phyloP scores from a whole-genome alignment of 2,888 invertebrate species.

The Gryllus longicercus region DNA sequence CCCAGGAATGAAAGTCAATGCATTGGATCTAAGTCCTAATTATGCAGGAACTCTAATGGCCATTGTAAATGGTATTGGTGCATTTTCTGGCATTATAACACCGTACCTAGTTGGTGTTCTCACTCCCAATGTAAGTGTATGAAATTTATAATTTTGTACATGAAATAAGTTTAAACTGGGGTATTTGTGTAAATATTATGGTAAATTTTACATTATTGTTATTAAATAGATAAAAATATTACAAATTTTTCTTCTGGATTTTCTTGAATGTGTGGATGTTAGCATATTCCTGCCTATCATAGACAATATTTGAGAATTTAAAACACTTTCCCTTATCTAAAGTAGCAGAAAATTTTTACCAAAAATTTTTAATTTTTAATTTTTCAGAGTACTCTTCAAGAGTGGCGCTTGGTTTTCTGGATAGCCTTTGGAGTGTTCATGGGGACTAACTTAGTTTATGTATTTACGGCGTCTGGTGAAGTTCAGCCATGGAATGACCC shows the following conservation, averaged over 20 bases:
- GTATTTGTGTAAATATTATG: too few relatives aligned
- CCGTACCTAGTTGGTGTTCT: slow-evolving; percentile 64
- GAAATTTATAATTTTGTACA: not conserved
- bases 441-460: slow-evolving; percentile 64
- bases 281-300: too few relatives aligned
- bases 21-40: slow-evolving; percentile 63
- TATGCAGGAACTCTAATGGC: slow-evolving; percentile 67
- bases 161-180: too few relatives aligned
- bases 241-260: too few relatives aligned
- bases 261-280: too few relatives aligned
- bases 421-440: slow-evolving; percentile 67
- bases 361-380: not conserved
- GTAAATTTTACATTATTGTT: too few relatives aligned
- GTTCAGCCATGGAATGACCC: slow-evolving; percentile 73
- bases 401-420: slow-evolving; percentile 81
- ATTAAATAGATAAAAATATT: too few relatives aligned
- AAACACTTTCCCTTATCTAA: not conserved
- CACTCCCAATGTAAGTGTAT: slow-evolving; percentile 59
- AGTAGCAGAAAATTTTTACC: too few relatives aligned
- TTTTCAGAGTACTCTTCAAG: slow-evolving; percentile 47
- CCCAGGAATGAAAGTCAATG: slow-evolving; percentile 68
- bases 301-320: too few relatives aligned
- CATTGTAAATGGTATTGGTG: slow-evolving; percentile 67
- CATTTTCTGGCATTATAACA: slow-evolving; percentile 66
- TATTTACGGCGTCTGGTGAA: slow-evolving; percentile 69